Conservation (phyloP, 92 coral and sea anemone species). For the Porites divaricata region DNA sequence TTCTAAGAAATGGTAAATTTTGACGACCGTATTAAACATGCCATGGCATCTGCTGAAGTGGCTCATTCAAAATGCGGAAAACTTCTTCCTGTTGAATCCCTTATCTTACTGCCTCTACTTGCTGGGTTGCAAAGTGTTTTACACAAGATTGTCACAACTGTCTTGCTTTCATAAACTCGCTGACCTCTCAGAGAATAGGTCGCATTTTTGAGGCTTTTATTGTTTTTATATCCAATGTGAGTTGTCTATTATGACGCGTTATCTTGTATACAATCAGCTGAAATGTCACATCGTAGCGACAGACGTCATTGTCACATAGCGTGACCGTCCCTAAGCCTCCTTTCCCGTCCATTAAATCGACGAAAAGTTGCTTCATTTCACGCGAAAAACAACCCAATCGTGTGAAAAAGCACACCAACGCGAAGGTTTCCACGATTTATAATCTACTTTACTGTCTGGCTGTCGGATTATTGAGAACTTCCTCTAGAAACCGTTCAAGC, state of each 20-base stretch:
- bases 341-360: neutral
- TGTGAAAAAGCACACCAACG: no score
- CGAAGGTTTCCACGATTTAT: neutral
- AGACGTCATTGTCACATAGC: conserved; percentile 25
- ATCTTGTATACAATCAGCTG: neutral
- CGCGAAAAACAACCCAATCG: neutral
- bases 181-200: conserved; percentile 4
- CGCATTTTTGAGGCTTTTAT: conserved; percentile 13
- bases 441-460: neutral
- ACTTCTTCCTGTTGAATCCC: no score
- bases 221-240: conserved; percentile 3
- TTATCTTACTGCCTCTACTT: no score
- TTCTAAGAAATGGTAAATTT: neutral
- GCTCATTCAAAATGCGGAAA: neutral
- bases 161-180: neutral
- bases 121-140: neutral
- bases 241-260: conserved; percentile 2
- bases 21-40: neutral
- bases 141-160: neutral
- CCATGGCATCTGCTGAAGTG: neutral
- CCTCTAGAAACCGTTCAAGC: neutral
- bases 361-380: neutral
- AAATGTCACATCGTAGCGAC: conserved; percentile 22
- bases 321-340: neutral
- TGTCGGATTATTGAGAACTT: neutral